phyloP scores from a whole-genome alignment of 1,140 invertebrate species.

The Holotrichia oblita region DNA sequence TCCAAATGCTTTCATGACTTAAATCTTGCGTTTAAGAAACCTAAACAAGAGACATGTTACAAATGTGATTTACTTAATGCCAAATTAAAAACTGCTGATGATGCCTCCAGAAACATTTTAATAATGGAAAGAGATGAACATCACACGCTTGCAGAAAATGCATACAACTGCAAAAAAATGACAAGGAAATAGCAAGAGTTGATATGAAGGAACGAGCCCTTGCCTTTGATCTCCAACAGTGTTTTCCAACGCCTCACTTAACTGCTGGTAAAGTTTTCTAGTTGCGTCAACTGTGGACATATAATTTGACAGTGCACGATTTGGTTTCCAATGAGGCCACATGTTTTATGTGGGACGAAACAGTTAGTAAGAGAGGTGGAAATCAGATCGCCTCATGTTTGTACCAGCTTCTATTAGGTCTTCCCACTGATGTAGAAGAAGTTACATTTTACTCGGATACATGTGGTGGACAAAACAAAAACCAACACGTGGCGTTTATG shows the following conservation, averaged over 20 bases:
- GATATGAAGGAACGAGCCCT: not conserved
- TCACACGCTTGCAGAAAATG: no score
- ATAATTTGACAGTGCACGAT: slow-evolving; percentile 29
- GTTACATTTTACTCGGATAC: not conserved
- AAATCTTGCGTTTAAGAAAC: no score
- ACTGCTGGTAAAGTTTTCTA: not conserved
- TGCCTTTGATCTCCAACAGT: slow-evolving; percentile 28
- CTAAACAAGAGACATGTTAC: no score
- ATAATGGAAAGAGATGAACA: no score
- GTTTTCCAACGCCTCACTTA: slow-evolving; percentile 22
- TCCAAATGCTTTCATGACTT: no score
- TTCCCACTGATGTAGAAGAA: not conserved
- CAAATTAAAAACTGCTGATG: no score
- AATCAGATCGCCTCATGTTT: slow-evolving; percentile 36
- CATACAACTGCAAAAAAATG: no score
- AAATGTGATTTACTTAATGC: no score
- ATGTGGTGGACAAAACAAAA: not conserved
- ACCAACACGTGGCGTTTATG: not conserved
- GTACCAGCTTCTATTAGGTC: slow-evolving; percentile 3
- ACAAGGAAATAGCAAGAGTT: no score
- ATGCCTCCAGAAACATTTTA: no score
- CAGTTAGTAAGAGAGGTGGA: slow-evolving; percentile 16
- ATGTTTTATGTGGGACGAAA: slow-evolving; percentile 26
- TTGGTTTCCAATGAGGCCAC: slow-evolving; percentile 21
- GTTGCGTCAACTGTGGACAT: not conserved